A percentile compares a stretch with the other conserved stretches of the same genome.
Evolutionary conservation across 2,113 vertebrate genomes (phyloP).

Genomic region (Strigops habroptila): DNA sequence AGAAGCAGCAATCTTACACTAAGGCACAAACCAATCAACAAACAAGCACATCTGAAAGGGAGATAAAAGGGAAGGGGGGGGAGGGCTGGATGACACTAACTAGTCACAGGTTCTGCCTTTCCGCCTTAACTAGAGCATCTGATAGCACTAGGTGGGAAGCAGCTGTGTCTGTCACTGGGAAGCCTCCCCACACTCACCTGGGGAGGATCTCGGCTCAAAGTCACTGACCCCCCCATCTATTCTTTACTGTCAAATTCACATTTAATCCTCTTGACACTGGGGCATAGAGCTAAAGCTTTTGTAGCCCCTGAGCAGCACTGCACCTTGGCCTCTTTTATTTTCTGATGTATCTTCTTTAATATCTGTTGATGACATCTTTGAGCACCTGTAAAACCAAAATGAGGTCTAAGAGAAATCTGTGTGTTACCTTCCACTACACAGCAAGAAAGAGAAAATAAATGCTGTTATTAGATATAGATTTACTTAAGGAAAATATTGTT

Average conservation of each 20-base stretch:
- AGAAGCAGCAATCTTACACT: accelerated
- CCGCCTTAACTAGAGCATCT: background rate
- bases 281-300: background rate
- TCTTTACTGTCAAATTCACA: background rate
- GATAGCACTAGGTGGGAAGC: background rate
- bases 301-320: background rate
- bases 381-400: conserved; percentile 44
- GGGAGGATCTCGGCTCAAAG: background rate
- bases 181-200: background rate
- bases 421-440: background rate
- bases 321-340: conserved; percentile 7
- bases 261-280: background rate
- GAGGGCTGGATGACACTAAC: background rate
- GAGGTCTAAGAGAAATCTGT: conserved; percentile 35
- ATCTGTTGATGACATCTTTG: conserved; percentile 30
- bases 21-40: background rate
- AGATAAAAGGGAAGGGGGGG: background rate
- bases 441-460: conserved; percentile 35
- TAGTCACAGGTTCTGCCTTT: background rate
- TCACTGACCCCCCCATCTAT: background rate
- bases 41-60: accelerated
- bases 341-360: conserved; percentile 53
- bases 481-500: conserved; percentile 52
- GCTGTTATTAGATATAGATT: conserved; percentile 49
- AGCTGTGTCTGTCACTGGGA: background rate